A percentile compares a stretch with the other conserved stretches of the same genome.
Evolutionary conservation across 2,888 invertebrate species (phyloP).

Genomic region (Agonopterix subpropinquella): DNA sequence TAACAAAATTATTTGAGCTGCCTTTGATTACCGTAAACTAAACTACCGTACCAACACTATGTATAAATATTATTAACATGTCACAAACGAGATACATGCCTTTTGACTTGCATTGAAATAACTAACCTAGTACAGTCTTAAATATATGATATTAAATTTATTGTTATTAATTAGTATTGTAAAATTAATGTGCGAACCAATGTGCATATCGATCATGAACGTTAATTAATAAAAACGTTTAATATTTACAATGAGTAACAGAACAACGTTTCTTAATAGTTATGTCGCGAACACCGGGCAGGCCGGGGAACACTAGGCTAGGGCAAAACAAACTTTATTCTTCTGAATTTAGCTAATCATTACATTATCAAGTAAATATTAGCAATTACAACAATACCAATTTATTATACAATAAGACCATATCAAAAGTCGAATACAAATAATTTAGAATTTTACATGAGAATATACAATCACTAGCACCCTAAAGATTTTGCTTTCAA

Average conservation of each 20-base stretch:
- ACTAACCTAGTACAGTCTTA: conserved; percentile 58
- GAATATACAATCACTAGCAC: conserved; percentile 3
- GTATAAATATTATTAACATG: background rate
- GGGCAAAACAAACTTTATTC: too few relatives aligned
- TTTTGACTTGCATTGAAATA: conserved; percentile 43
- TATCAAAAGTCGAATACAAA: background rate
- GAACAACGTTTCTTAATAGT: background rate
- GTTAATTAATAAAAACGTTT: conserved; percentile 3
- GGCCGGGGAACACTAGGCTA: too few relatives aligned
- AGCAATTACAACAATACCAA: too few relatives aligned
- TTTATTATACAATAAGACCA: too few relatives aligned
- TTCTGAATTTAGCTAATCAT: too few relatives aligned
- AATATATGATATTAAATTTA: conserved; percentile 20
- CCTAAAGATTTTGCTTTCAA: conserved; percentile 6
- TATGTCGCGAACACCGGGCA: too few relatives aligned
- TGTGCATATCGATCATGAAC: conserved; percentile 37
- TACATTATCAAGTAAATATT: background rate
- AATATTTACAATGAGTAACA: conserved; percentile 3
- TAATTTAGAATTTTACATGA: background rate
- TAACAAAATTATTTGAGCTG: conserved; percentile 28
- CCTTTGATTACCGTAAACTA: conserved; percentile 13
- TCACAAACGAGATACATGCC: conserved; percentile 9
- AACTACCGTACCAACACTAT: background rate
- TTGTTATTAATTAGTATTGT: conserved; percentile 3
- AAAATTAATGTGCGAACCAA: conserved; percentile 40